phyloP scores from a whole-genome alignment of 2,797 vertebrate genomes.

The Chelidonichthys spinosus region DNA sequence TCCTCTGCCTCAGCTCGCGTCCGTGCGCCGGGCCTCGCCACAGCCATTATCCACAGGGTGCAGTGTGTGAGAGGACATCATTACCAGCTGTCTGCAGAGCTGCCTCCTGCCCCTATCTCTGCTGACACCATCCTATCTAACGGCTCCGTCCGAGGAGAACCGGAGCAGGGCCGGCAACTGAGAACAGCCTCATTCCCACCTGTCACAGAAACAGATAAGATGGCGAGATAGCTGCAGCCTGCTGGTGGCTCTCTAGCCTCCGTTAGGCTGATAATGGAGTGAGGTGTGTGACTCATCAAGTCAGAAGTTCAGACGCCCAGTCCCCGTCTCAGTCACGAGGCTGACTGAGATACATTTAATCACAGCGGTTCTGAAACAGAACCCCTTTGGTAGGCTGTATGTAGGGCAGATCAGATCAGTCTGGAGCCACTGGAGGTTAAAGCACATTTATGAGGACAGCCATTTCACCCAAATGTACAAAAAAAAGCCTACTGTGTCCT shows the following conservation, averaged over 20 bases:
- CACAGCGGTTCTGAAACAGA: conserved; percentile 29
- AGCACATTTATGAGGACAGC: background rate
- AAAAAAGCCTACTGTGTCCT: background rate
- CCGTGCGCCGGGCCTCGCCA: conserved; percentile 38
- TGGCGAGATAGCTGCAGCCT: conserved; percentile 59
- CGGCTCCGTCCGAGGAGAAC: conserved; percentile 50
- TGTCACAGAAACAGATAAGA: conserved; percentile 80
- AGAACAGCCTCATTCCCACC: conserved; percentile 84
- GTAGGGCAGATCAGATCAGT: conserved; percentile 3
- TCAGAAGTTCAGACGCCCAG: conserved; percentile 55
- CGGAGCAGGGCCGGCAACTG: conserved; percentile 51
- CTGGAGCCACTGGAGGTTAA: background rate
- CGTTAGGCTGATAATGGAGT: conserved; percentile 70
- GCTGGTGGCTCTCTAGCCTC: conserved; percentile 52
- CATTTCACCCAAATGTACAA: conserved; percentile 14
- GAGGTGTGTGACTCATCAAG: conserved; percentile 54
- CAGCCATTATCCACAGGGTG: conserved; percentile 71
- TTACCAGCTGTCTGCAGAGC: conserved; percentile 75
- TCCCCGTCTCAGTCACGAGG: conserved; percentile 40
- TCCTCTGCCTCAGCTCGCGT: conserved; percentile 64
- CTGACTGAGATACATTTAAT: conserved; percentile 51
- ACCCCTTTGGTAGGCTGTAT: background rate
- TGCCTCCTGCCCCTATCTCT: conserved; percentile 60
- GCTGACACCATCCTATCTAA: conserved; percentile 64
- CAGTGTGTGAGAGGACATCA: conserved; percentile 77